Percentiles rank a stretch among this genome's conserved stretches.
Evolutionary conservation across 1,140 invertebrate genomes (phyloP).

Genomic region (Brachionus rubens): DNA sequence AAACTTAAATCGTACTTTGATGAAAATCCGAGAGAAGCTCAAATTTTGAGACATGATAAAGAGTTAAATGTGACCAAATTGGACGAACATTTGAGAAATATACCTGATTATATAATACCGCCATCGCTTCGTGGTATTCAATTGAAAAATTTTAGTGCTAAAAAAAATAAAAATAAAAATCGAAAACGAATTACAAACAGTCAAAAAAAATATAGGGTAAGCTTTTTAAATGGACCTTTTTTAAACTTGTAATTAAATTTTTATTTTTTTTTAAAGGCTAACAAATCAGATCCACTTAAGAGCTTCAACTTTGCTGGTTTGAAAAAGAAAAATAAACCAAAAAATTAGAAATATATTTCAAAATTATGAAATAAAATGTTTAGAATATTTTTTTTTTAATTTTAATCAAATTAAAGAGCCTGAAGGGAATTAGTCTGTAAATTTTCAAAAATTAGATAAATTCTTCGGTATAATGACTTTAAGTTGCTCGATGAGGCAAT

Average conservation of each 20-base stretch:
- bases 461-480: too few relatives aligned
- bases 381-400: too few relatives aligned
- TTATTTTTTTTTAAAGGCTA: slow-evolving; percentile 7
- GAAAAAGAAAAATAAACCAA: slow-evolving; percentile 43
- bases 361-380: not conserved
- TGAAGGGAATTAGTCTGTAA: too few relatives aligned
- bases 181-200: slow-evolving; percentile 22
- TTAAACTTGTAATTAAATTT: not conserved
- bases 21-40: slow-evolving; percentile 38
- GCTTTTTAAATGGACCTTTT: not conserved
- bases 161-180: slow-evolving; percentile 36
- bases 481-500: too few relatives aligned
- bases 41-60: slow-evolving; percentile 36
- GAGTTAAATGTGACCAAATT: slow-evolving; percentile 36
- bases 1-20: slow-evolving; percentile 73
- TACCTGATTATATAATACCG: slow-evolving; percentile 46
- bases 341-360: not conserved
- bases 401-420: too few relatives aligned
- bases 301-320: slow-evolving; percentile 44
- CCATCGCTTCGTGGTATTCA: slow-evolving; percentile 34
- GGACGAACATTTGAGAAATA: slow-evolving; percentile 33
- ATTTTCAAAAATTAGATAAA: too few relatives aligned
- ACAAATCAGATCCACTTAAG: slow-evolving; percentile 34
- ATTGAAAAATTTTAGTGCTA: slow-evolving; percentile 21
- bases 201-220: slow-evolving; percentile 39